phyloP scores from a whole-genome alignment of 2,113 vertebrate species.

The Equus przewalskii region DNA sequence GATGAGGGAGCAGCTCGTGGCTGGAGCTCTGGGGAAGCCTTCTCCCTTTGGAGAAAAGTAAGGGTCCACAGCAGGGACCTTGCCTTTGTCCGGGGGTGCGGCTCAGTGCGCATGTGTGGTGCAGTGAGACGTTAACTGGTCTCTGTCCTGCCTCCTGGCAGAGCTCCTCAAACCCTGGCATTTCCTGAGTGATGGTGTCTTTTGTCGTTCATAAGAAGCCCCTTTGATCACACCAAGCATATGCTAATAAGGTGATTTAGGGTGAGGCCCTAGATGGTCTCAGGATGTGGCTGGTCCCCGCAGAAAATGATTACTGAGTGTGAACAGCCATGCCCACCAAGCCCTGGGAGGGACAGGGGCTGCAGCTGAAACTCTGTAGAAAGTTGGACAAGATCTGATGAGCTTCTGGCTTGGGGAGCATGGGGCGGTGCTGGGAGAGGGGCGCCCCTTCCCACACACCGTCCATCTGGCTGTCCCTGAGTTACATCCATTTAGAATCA shows the following conservation, averaged over 20 bases:
- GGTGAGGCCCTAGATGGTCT: background rate
- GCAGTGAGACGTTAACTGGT: background rate
- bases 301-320: background rate
- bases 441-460: background rate
- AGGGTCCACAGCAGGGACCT: background rate
- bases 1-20: background rate
- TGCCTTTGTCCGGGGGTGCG: too few relatives aligned
- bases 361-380: background rate
- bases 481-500: background rate
- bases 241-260: background rate
- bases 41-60: background rate
- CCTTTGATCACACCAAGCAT: background rate
- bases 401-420: background rate
- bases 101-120: rapidly evolving
- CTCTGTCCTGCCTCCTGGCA: background rate
- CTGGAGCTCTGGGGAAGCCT: too few relatives aligned
- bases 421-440: background rate
- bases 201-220: background rate
- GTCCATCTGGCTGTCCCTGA: background rate
- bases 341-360: background rate
- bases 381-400: background rate
- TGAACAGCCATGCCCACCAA: too few relatives aligned
- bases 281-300: background rate
- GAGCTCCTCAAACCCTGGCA: background rate
- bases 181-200: background rate